A percentile compares a stretch with the other conserved stretches of the same genome.
Evolutionary conservation across 2,888 invertebrate genomes (phyloP).

Genomic region (Tetramorium bicarinatum): DNA sequence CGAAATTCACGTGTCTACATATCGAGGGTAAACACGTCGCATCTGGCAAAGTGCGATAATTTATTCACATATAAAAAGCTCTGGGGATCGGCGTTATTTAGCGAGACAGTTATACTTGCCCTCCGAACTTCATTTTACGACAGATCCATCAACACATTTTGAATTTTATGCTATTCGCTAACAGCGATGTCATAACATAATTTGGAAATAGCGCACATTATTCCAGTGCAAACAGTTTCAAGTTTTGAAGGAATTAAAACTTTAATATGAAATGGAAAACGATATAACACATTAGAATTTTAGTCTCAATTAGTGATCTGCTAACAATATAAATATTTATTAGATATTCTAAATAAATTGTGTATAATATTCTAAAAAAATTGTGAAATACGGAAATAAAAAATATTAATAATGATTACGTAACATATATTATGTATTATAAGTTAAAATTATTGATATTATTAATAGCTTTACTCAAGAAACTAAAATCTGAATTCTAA

Average conservation of each 20-base stretch:
- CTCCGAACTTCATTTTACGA: constrained; percentile 9
- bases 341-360: not conserved
- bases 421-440: not conserved
- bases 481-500: not conserved
- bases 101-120: constrained; percentile 27
- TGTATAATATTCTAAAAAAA: not conserved
- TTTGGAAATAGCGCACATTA: constrained; percentile 4
- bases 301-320: not conserved
- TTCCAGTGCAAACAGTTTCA: constrained; percentile 5
- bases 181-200: not conserved
- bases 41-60: constrained; percentile 30
- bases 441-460: not conserved
- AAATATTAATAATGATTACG: not conserved
- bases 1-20: constrained; percentile 1
- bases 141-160: constrained; percentile 12
- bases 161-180: constrained; percentile 29
- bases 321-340: constrained; percentile 6
- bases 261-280: not conserved
- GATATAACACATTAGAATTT: not conserved
- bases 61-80: constrained; percentile 44
- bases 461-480: not conserved
- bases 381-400: not conserved
- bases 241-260: constrained; percentile 33
- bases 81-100: constrained; percentile 41
- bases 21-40: not conserved